A percentile compares a stretch with the other conserved stretches of the same genome.
Conservation (phyloP, 2,797 vertebrate genomes). For the Lates japonicus region DNA sequence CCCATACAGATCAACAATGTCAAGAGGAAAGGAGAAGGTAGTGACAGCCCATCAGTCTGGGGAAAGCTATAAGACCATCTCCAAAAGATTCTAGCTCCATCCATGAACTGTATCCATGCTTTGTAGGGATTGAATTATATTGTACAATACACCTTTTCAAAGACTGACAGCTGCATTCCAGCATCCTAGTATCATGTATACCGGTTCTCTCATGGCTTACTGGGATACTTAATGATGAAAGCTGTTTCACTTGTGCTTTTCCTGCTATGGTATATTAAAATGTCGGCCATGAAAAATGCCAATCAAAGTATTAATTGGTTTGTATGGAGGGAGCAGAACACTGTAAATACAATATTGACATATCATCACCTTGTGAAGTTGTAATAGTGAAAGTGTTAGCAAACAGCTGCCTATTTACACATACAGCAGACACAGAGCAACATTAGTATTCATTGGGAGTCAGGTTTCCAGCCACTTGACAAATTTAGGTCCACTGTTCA, state of each 20-base stretch:
- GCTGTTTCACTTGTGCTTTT: no score
- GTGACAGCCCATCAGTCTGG: no score
- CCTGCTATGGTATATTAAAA: background rate
- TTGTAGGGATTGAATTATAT: background rate
- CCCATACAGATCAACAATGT: no score
- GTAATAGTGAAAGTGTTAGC: background rate
- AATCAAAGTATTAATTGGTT: no score
- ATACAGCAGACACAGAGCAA: background rate
- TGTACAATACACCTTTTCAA: no score
- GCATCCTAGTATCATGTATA: background rate
- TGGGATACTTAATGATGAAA: background rate
- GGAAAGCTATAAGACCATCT: no score
- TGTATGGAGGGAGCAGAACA: no score
- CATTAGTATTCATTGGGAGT: background rate
- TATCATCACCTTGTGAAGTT: background rate
- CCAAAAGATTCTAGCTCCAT: no score
- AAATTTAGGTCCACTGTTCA: background rate
- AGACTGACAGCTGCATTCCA: background rate
- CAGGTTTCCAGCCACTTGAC: no score
- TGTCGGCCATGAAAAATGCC: no score
- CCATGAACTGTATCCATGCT: no score
- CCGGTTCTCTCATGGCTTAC: background rate
- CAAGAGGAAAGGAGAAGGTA: no score
- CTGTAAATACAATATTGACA: background rate
- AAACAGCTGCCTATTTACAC: background rate